Conservation (phyloP, 2,888 invertebrate species). For the Parnassius mnemosyne region DNA sequence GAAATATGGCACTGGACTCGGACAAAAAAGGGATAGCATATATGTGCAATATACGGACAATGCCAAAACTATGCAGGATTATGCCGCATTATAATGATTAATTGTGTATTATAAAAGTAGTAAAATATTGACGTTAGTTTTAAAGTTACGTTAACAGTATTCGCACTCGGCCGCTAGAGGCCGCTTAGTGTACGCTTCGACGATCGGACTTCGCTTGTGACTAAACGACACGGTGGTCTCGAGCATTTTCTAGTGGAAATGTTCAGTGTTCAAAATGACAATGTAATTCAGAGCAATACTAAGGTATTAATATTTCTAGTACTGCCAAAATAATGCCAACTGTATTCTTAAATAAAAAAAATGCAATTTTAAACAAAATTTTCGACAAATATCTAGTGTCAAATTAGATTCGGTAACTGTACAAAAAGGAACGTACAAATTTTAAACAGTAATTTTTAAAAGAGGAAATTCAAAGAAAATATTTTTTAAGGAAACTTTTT, state of each 20-base stretch:
- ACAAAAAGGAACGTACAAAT: conserved; percentile 79
- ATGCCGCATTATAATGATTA: conserved; percentile 64
- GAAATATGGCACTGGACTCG: conserved; percentile 42
- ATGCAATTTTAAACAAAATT: conserved; percentile 70
- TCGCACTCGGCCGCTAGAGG: conserved; percentile 57
- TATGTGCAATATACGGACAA: conserved; percentile 76
- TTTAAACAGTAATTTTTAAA: conserved; percentile 75
- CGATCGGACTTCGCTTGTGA: conserved; percentile 62
- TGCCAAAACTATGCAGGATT: conserved; percentile 69
- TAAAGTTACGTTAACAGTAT: conserved; percentile 75
- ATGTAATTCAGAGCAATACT: conserved; percentile 81
- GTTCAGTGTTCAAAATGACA: conserved; percentile 75
- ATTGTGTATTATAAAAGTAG: conserved; percentile 76
- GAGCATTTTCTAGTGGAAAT: conserved; percentile 55
- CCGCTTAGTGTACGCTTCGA: conserved; percentile 66
- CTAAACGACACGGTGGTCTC: conserved; percentile 40
- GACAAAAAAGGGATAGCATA: conserved; percentile 52
- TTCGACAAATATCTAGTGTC: conserved; percentile 77
- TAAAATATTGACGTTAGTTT: conserved; percentile 78
- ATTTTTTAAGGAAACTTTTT: conserved; percentile 79
- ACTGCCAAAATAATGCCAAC: conserved; percentile 80
- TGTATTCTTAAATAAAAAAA: conserved; percentile 67
- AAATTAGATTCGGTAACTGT: conserved; percentile 80
- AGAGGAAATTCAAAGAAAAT: conserved; percentile 61
- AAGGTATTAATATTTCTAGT: conserved; percentile 79